These are phyloP conservation scores for Anthophora plumipes DNA, from an alignment of 2,888 invertebrate species.

Conservation along the genomic window DNA sequence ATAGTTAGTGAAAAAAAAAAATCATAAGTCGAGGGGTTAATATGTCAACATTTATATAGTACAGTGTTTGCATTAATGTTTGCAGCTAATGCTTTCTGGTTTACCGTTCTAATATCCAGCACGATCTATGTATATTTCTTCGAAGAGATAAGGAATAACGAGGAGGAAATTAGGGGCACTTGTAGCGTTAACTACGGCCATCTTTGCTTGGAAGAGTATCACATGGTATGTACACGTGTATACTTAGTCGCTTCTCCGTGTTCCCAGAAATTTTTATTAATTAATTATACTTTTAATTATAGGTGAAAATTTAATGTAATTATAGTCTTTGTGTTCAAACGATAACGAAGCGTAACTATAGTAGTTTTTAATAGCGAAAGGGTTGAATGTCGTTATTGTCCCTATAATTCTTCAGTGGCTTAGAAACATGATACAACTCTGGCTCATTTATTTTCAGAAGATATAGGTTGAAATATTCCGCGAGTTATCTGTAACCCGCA, in stretches of 20 bases:
- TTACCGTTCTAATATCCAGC: neutral
- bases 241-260: too few species aligned
- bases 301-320: too few species aligned
- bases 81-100: neutral
- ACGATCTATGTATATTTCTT: neutral
- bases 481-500: neutral
- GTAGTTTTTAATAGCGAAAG: too few species aligned
- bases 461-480: neutral
- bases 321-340: too few species aligned
- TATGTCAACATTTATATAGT: neutral
- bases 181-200: neutral
- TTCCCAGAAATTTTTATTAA: too few species aligned
- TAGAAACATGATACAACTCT: neutral
- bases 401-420: neutral
- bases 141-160: too few species aligned
- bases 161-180: neutral
- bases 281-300: too few species aligned
- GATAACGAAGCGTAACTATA: too few species aligned
- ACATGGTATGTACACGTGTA: too few species aligned
- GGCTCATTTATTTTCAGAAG: neutral
- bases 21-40: too few species aligned
- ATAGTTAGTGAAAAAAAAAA: too few species aligned
- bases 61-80: neutral
- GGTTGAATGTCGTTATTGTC: neutral
- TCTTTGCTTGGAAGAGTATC: too few species aligned